Percentiles rank a stretch among this genome's conserved stretches.
Evolutionary conservation across 2,113 vertebrate genomes (phyloP).

Genomic region (Seriola aureovittata): DNA sequence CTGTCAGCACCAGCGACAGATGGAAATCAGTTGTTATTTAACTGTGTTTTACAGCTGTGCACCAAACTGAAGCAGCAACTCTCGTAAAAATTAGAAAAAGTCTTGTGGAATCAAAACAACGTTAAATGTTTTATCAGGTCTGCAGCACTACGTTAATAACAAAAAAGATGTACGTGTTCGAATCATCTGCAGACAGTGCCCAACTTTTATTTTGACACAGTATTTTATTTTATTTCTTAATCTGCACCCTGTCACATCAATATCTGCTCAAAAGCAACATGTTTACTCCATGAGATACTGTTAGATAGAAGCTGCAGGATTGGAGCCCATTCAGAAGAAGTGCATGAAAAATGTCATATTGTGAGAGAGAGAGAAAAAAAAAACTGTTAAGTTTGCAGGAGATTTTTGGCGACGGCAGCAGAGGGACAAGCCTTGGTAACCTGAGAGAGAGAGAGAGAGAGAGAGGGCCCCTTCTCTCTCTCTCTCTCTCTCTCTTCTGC

Average conservation of each 20-base stretch:
- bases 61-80: not conserved
- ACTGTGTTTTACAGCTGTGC: not conserved
- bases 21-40: not conserved
- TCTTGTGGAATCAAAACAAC: not conserved
- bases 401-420: constrained; percentile 1
- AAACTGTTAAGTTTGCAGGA: constrained; percentile 17
- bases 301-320: constrained; percentile 2
- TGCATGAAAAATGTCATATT: not conserved
- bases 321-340: constrained; percentile 12
- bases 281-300: constrained; percentile 22
- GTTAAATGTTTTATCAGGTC: not conserved
- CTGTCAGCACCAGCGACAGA: too few species aligned
- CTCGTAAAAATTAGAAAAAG: accelerated
- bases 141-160: not conserved
- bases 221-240: not conserved
- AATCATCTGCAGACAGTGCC: not conserved
- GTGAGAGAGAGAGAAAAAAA: not conserved
- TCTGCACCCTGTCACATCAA: not conserved
- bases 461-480: too few species aligned
- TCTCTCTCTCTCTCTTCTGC: constrained; percentile 9
- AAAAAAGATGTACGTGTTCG: not conserved
- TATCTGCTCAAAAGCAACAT: constrained; percentile 7
- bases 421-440: constrained; percentile 48
- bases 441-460: constrained; percentile 42
- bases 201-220: not conserved